A percentile compares a stretch with the other conserved stretches of the same genome.
phyloP scores from a whole-genome alignment of 1,140 invertebrate species.

The Yoshiicerus persimilis region DNA sequence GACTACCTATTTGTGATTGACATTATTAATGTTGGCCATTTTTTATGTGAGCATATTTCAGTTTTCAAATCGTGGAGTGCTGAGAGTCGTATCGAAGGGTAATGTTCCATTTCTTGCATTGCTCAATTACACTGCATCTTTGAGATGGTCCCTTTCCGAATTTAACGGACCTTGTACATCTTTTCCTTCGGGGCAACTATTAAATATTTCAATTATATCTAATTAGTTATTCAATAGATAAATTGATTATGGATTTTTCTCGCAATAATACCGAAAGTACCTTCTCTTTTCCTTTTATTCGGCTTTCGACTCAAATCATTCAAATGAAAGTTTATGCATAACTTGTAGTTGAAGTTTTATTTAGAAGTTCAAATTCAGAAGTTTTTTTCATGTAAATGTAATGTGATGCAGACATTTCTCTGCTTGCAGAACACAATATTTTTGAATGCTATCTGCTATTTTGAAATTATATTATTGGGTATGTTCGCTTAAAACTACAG shows the following conservation, averaged over 20 bases:
- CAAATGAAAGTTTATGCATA: not conserved
- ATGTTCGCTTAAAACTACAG: too few species aligned
- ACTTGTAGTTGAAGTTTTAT: too few species aligned
- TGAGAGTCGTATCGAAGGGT: not conserved
- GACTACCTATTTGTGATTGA: conserved; percentile 17
- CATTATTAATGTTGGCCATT: not conserved
- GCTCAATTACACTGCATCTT: not conserved
- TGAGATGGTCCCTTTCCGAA: not conserved
- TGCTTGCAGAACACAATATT: too few species aligned
- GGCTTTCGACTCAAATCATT: too few species aligned
- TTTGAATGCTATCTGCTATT: too few species aligned
- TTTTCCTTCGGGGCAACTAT: not conserved
- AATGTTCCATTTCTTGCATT: not conserved
- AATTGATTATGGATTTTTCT: too few species aligned
- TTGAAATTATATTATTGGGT: too few species aligned
- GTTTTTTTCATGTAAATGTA: not conserved
- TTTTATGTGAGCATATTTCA: not conserved
- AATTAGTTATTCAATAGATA: too few species aligned
- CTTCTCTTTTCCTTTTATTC: not conserved
- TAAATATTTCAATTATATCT: too few species aligned
- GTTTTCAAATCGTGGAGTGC: not conserved
- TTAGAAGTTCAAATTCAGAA: not conserved
- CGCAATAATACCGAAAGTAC: not conserved
- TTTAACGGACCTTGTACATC: too few species aligned
- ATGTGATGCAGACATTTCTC: too few species aligned